Conservation (phyloP, 2,888 invertebrate species). For the Pteria penguin region DNA sequence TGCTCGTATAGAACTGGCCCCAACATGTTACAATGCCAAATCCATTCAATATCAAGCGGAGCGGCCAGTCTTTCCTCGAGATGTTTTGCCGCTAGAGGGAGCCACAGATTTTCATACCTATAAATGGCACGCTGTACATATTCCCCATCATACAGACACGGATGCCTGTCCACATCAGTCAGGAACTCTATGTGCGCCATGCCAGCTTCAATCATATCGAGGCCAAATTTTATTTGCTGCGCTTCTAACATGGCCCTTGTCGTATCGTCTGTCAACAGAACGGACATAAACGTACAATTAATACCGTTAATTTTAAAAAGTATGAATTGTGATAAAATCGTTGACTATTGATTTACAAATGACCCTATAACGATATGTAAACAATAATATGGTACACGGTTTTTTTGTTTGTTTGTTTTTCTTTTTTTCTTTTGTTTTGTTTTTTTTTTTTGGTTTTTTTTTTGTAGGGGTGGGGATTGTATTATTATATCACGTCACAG, state of each 20-base stretch:
- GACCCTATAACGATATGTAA: no score
- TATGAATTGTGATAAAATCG: no score
- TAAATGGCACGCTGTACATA: constrained; percentile 79
- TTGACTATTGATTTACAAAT: no score
- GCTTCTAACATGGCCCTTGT: no score
- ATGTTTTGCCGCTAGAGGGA: constrained; percentile 38
- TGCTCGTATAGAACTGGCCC: constrained; percentile 29
- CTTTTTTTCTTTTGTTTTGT: background rate
- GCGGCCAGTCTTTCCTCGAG: constrained; percentile 29
- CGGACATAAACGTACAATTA: no score
- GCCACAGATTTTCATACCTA: constrained; percentile 71
- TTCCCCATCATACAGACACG: constrained; percentile 70
- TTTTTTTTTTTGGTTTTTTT: background rate
- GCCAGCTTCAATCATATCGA: constrained; percentile 64
- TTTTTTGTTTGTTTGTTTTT: background rate
- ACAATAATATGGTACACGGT: no score
- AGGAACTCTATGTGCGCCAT: constrained; percentile 69
- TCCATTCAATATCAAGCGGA: constrained; percentile 81
- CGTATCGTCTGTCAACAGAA: no score
- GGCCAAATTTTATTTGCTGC: constrained; percentile 46
- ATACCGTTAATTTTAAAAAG: no score
- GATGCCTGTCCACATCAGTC: constrained; percentile 57
- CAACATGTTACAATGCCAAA: constrained; percentile 81
- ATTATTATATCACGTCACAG: no score
- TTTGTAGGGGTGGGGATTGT: no score